Evolutionary conservation across 2,888 invertebrate species (phyloP).

Genomic region (Macrosoma leucophasiata): DNA sequence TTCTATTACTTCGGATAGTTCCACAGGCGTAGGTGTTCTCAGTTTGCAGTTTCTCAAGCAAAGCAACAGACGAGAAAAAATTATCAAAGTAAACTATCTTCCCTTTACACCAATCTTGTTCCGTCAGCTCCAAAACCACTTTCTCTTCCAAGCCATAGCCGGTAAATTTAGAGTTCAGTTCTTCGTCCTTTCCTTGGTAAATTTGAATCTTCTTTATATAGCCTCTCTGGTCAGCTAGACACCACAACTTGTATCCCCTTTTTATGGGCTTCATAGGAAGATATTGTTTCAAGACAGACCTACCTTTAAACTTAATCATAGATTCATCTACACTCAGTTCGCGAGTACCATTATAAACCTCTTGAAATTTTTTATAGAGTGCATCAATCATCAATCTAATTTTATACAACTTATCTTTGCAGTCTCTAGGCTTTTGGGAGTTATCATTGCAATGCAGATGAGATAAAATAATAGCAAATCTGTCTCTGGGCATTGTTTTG

Average conservation of each 20-base stretch:
- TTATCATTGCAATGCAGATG: conserved; percentile 11
- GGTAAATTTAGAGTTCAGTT: conserved; percentile 19
- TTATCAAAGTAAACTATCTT: conserved; percentile 24
- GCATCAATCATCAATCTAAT: conserved; percentile 15
- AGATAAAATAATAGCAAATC: conserved; percentile 25
- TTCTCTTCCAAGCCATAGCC: conserved; percentile 20
- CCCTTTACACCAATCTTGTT: conserved; percentile 21
- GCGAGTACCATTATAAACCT: conserved; percentile 20
- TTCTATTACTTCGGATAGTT: conserved; percentile 13
- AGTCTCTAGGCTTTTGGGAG: conserved; percentile 7
- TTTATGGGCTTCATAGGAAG: conserved; percentile 34
- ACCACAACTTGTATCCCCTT: conserved; percentile 29
- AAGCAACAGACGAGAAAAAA: conserved; percentile 23
- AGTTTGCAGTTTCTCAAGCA: conserved; percentile 19
- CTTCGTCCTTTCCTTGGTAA: conserved; percentile 25
- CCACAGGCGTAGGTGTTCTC: conserved; percentile 15
- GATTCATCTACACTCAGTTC: conserved; percentile 25
- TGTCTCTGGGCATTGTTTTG: conserved; percentile 27
- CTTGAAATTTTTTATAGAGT: conserved; percentile 20
- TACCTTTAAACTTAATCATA: conserved; percentile 13
- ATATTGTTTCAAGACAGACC: conserved; percentile 29
- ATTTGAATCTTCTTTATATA: conserved; percentile 24
- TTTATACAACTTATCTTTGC: conserved; percentile 9
- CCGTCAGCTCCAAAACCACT: conserved; percentile 23
- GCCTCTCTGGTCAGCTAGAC: conserved; percentile 19